Evolutionary conservation across 2,888 invertebrate genomes (phyloP), one percentile per base, ranked within the genome.

Genomic region (Hofmannophila pseudospretella): DNA sequence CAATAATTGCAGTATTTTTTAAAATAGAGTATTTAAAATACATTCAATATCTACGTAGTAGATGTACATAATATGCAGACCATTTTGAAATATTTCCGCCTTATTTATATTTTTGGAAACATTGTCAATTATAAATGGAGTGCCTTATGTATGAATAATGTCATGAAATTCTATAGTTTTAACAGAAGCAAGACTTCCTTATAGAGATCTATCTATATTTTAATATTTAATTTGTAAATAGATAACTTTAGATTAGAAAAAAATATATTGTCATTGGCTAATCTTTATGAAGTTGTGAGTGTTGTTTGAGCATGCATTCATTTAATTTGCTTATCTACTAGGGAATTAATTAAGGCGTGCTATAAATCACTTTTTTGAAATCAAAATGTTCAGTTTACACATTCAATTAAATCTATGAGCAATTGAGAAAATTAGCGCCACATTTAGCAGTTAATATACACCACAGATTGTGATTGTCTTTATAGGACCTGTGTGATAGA

Each of bases 81-180:
- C 9, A 30, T 30, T 19, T 30, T 19, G 16, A 5, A 12, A n/a
- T 23, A 32, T 32, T 32, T 32, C 32, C 32, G 23, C 32, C 32
- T 32, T 23, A n/a, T 14, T n/a, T 14, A 14, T 10, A n/a, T 32
- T 4, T 30, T 22, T 23, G 13, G 20, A 11, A 23, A 40, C 34
- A 34, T 42, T 41, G 53, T 51, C 49, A 53, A 55, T 34, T 38
- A 53, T 25, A 9, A 31, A 34, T 44, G 32, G 49, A 54, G 64
- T 64, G 64, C 64, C 64, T 64, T 60, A 54, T 29, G 37, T 44
- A 49, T 23, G 13, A 23, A 23, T 23, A 33, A 10, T 10, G n/a
- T n/a, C n/a, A n/a, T n/a, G n/a, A n/a, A 23, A 33, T 25, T 23
- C 9, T 23, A n/a, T 11, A 9, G 8, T 14, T n/a, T 28, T n/a